A percentile compares a stretch with the other conserved stretches of the same genome.
Conservation (phyloP, 2,888 invertebrate genomes). For the Lamproptera curius region DNA sequence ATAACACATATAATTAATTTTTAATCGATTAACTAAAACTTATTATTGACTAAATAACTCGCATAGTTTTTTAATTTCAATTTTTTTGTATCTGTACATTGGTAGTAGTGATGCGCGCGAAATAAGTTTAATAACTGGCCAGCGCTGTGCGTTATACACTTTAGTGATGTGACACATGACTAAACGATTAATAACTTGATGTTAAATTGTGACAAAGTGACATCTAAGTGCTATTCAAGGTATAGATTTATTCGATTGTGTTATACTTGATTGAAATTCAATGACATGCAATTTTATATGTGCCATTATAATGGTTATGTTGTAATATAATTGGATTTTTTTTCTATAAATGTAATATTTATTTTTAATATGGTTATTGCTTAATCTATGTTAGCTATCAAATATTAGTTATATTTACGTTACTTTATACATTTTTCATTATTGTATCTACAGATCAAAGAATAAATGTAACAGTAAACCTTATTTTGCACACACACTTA, state of each 20-base stretch:
- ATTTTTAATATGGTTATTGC: no score
- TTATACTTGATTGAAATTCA: no score
- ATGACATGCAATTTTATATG: no score
- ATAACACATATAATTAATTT: slow-evolving; percentile 22
- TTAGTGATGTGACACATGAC: slow-evolving; percentile 26
- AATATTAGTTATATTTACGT: no score
- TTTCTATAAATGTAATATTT: background rate
- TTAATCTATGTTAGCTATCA: no score
- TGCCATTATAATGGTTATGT: no score
- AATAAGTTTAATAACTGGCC: slow-evolving; percentile 39
- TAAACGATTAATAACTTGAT: background rate
- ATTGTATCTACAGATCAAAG: no score
- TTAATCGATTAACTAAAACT: slow-evolving; percentile 28
- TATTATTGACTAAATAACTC: slow-evolving; percentile 35
- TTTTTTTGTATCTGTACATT: slow-evolving; percentile 4
- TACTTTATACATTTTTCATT: no score
- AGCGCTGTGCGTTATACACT: slow-evolving; percentile 2
- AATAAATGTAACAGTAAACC: no score
- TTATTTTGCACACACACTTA: no score
- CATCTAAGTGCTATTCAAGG: background rate
- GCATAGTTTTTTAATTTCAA: slow-evolving; percentile 39
- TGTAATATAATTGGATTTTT: background rate
- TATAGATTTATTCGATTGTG: background rate
- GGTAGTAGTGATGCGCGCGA: slow-evolving; percentile 34
- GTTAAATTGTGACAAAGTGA: background rate